These are phyloP conservation scores for Thalassophryne amazonica DNA, from an alignment of 2,797 vertebrate genomes.

Conservation along the genomic window DNA sequence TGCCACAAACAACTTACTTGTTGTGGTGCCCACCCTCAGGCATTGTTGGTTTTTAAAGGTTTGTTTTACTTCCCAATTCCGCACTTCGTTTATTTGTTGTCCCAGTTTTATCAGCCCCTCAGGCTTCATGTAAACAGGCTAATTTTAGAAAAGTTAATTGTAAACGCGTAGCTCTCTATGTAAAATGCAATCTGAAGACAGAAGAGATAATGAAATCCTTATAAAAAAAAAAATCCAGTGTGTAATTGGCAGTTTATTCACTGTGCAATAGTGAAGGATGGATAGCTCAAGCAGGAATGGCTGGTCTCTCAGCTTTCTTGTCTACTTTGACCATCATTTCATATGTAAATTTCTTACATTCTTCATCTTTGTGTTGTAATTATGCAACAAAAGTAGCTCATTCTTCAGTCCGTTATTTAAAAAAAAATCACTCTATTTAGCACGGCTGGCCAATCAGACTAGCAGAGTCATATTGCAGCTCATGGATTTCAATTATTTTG, in stretches of 20 bases:
- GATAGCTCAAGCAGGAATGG: constrained; percentile 11
- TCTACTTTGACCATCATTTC: constrained; percentile 11
- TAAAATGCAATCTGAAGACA: constrained; percentile 32
- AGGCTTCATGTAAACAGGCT: constrained; percentile 20
- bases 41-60: neutral
- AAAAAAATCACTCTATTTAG: too few species aligned
- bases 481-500: constrained; percentile 15
- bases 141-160: constrained; percentile 55
- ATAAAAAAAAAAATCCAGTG: constrained; percentile 23
- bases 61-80: neutral
- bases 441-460: too few species aligned
- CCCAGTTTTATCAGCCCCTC: constrained; percentile 10
- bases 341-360: constrained; percentile 6
- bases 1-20: too few species aligned
- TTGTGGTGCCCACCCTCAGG: too few species aligned
- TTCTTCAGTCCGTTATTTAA: too few species aligned
- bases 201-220: constrained; percentile 40
- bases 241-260: constrained; percentile 49
- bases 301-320: constrained; percentile 6
- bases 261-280: constrained; percentile 23
- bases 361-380: too few species aligned
- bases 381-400: too few species aligned
- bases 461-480: constrained; percentile 6
- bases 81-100: constrained; percentile 8
- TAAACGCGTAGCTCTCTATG: constrained; percentile 35